Evolutionary conservation across 2,113 vertebrate species (phyloP).

Genomic region (Cryptotis parvus): DNA sequence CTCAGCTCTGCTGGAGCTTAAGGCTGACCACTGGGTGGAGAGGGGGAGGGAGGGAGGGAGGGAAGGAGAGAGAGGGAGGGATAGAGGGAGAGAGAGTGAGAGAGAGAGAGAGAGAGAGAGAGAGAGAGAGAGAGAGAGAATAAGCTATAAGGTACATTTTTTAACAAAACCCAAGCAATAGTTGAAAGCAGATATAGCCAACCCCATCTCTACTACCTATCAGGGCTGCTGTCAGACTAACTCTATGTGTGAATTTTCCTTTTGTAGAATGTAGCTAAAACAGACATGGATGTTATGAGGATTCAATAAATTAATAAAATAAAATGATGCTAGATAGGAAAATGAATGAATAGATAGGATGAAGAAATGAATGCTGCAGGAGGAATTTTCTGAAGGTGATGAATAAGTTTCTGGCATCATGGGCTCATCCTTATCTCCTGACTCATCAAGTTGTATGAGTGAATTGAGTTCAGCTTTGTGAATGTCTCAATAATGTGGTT

Average conservation of each 20-base stretch:
- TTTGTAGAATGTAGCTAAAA: constrained; percentile 3
- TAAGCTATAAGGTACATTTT: fast-evolving
- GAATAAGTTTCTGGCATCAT: neutral
- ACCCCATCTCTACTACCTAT: neutral
- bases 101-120: too few species aligned
- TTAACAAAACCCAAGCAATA: neutral
- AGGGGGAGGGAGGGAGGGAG: too few species aligned
- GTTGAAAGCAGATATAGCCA: neutral
- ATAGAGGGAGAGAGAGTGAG: too few species aligned
- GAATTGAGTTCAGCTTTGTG: neutral
- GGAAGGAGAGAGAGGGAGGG: too few species aligned
- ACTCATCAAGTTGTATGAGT: neutral
- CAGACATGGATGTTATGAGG: neutral
- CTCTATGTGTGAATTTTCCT: neutral
- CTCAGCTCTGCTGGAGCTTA: neutral
- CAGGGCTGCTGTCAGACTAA: neutral
- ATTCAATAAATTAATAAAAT: neutral
- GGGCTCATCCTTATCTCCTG: neutral
- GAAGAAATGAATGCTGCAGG: neutral
- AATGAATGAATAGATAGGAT: neutral
- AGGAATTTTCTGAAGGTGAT: neutral
- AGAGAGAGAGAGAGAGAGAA: neutral
- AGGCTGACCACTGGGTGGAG: neutral
- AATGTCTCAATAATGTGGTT: neutral
- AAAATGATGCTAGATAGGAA: neutral